These are phyloP conservation scores for Hylomyscus alleni DNA, from an alignment of 2,797 vertebrate species.

Conservation along the genomic window DNA sequence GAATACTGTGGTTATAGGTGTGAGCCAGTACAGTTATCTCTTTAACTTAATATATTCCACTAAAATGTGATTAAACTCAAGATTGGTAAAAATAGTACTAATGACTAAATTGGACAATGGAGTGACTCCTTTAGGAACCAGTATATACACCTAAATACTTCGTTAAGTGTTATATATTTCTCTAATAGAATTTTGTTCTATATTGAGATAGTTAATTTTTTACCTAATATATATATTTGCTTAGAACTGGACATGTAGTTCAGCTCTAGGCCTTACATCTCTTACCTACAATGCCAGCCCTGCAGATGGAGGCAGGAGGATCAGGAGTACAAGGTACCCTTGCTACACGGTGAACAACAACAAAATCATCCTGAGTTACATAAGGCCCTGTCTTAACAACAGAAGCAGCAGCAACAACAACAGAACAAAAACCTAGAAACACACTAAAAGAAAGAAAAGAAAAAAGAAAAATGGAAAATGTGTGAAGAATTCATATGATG, in stretches of 20 bases:
- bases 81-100: background rate
- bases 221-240: background rate
- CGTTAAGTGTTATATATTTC: background rate
- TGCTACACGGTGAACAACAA: background rate
- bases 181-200: background rate
- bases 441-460: background rate
- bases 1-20: background rate
- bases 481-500: background rate
- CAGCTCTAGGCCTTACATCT: background rate
- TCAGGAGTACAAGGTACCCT: background rate
- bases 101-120: constrained; percentile 31
- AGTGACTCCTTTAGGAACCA: constrained; percentile 17
- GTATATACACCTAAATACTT: constrained; percentile 4
- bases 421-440: background rate
- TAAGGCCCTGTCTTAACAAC: background rate
- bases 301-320: background rate
- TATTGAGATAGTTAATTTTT: background rate
- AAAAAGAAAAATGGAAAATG: background rate
- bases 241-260: background rate
- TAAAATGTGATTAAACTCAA: background rate
- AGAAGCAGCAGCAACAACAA: background rate
- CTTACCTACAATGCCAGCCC: background rate
- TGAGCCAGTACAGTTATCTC: background rate
- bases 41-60: constrained; percentile 57
- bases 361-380: background rate